phyloP scores from a whole-genome alignment of 2,797 vertebrate species.

The Glossophaga mutica region DNA sequence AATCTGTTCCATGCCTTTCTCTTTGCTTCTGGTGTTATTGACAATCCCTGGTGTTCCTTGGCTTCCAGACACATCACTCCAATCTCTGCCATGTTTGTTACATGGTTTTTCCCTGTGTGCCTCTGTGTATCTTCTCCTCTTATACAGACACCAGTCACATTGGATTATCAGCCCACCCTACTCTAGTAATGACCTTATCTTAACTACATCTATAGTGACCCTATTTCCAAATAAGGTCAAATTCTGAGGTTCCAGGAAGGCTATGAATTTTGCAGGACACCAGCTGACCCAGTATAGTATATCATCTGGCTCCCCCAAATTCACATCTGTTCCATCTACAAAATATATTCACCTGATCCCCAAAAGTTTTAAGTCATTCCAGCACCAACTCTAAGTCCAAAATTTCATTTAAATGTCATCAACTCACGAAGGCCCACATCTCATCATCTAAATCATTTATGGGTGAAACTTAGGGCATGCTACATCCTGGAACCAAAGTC shows the following conservation, averaged over 20 bases:
- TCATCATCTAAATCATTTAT: background rate
- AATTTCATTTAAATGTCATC: background rate
- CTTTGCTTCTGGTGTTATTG: background rate
- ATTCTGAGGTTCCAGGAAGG: background rate
- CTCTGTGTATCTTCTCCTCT: background rate
- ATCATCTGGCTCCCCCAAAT: background rate
- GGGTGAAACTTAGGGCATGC: background rate
- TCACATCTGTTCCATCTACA: background rate
- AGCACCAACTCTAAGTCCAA: background rate
- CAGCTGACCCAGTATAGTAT: background rate
- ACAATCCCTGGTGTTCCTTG: background rate
- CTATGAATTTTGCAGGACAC: background rate
- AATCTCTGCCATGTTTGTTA: background rate
- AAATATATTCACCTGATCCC: background rate
- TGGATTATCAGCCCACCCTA: background rate
- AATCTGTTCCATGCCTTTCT: background rate
- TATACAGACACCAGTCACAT: background rate
- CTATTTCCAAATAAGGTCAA: background rate
- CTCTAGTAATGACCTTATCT: background rate
- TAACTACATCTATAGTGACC: background rate
- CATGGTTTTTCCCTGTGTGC: background rate
- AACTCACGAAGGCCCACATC: background rate
- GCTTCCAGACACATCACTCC: background rate
- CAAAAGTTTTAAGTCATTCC: constrained; percentile 14
- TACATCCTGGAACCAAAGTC: background rate